Conservation (phyloP, 2,888 invertebrate species). For the Disparrhopalites patrizii region DNA sequence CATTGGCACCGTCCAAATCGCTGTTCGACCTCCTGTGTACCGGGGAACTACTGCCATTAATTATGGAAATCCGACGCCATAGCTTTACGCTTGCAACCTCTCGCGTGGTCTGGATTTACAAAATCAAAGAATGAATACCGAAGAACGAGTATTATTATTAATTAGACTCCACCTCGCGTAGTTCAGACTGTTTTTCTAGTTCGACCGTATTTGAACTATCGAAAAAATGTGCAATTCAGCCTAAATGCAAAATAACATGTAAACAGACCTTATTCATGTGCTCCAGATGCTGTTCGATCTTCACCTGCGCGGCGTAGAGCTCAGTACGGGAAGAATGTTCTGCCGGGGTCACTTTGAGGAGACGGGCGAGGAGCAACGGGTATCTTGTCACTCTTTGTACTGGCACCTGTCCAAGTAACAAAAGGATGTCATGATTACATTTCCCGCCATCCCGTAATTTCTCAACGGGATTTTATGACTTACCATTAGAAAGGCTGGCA, state of each 20-base stretch:
- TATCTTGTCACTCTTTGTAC: constrained; percentile 97
- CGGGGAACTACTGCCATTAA: constrained; percentile 55
- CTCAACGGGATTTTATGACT: constrained; percentile 44
- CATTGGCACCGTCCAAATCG: constrained; percentile 83
- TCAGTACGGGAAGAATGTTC: constrained; percentile 73
- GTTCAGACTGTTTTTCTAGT: too few species aligned
- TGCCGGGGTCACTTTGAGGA: constrained; percentile 83
- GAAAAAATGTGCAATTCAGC: too few species aligned
- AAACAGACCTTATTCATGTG: constrained; percentile 78
- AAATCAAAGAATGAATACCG: background rate
- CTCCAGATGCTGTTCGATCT: constrained; percentile 86
- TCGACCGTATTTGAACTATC: too few species aligned
- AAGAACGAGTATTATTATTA: constrained; percentile 1
- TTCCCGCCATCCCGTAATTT: too few species aligned
- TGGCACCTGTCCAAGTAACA: constrained; percentile 72
- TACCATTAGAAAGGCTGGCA: constrained; percentile 97
- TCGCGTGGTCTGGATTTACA: constrained; percentile 38
- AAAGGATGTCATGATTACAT: too few species aligned
- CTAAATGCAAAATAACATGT: too few species aligned
- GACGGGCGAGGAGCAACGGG: constrained; percentile 81
- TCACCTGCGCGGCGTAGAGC: constrained; percentile 80
- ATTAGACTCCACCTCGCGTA: too few species aligned
- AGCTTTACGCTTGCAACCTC: constrained; percentile 58
- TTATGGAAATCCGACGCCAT: constrained; percentile 81
- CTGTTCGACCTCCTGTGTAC: constrained; percentile 62